These are phyloP conservation scores for Thelaira solivaga DNA, from an alignment of 2,888 invertebrate species.

Conservation along the genomic window DNA sequence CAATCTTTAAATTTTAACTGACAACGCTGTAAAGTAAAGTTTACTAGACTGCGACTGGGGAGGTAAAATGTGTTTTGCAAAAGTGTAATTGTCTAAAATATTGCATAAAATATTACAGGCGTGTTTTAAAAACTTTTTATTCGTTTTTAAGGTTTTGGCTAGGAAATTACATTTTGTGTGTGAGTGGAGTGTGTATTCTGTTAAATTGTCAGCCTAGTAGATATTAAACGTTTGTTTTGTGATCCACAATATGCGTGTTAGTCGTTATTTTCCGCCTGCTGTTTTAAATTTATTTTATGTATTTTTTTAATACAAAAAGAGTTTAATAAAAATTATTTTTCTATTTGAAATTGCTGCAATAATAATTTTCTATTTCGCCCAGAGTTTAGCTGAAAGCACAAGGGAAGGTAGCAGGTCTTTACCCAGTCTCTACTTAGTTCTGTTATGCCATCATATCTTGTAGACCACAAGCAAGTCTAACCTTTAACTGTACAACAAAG, in stretches of 20 bases:
- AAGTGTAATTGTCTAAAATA: slow-evolving; percentile 47
- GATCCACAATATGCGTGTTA: slow-evolving; percentile 47
- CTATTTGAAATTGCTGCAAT: too few relatives aligned
- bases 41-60: background rate
- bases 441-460: too few relatives aligned
- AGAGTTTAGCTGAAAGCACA: too few relatives aligned
- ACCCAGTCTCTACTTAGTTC: too few relatives aligned
- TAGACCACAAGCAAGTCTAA: too few relatives aligned
- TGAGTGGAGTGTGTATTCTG: slow-evolving; percentile 11
- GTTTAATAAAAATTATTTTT: too few relatives aligned
- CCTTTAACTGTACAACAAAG: too few relatives aligned
- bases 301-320: slow-evolving; percentile 24
- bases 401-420: too few relatives aligned
- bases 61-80: slow-evolving; percentile 32
- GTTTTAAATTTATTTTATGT: slow-evolving; percentile 11
- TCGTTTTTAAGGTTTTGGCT: slow-evolving; percentile 3
- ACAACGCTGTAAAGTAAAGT: slow-evolving; percentile 47
- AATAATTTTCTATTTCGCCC: too few relatives aligned
- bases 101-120: slow-evolving; percentile 29
- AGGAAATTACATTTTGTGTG: background rate
- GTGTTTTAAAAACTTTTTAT: slow-evolving; percentile 24
- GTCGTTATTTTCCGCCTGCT: slow-evolving; percentile 40
- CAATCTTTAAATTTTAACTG: slow-evolving; percentile 20
- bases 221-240: slow-evolving; percentile 41
- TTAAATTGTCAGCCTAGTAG: slow-evolving; percentile 53